These are phyloP conservation scores for Sebastes iracundus DNA, from an alignment of 2,797 vertebrate species.

Conservation along the genomic window DNA sequence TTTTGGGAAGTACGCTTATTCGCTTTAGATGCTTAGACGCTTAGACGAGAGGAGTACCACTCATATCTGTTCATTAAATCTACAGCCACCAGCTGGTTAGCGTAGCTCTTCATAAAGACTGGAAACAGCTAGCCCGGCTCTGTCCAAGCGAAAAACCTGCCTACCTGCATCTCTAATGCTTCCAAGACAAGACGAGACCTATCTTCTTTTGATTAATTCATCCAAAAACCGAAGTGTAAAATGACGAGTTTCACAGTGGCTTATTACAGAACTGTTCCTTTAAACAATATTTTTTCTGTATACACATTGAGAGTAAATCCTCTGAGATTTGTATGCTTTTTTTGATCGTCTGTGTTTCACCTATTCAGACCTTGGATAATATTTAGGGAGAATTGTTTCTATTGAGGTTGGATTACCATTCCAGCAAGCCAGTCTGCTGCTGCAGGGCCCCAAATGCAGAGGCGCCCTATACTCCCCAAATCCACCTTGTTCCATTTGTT, in stretches of 20 bases:
- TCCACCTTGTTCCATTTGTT: constrained; percentile 37
- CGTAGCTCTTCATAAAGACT: background rate
- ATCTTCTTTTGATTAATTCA: background rate
- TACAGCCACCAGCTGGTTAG: background rate
- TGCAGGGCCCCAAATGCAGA: constrained; percentile 11
- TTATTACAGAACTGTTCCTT: background rate
- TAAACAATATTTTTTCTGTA: background rate
- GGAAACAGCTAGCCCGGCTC: background rate
- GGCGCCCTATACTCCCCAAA: background rate
- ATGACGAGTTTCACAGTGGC: background rate
- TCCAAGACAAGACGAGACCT: background rate
- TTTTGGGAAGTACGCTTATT: background rate
- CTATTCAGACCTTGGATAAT: background rate
- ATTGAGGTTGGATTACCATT: constrained; percentile 15
- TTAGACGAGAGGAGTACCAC: background rate
- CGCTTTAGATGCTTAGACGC: background rate
- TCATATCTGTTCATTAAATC: background rate
- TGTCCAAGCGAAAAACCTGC: background rate
- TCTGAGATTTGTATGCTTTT: background rate
- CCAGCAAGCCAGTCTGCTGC: background rate
- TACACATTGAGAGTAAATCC: background rate
- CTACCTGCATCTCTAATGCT: background rate
- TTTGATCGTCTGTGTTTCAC: background rate
- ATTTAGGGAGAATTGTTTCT: constrained; percentile 11
- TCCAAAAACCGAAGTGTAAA: background rate